These are phyloP conservation scores for Eilema griseolum DNA, from an alignment of 2,888 invertebrate species.

Conservation along the genomic window DNA sequence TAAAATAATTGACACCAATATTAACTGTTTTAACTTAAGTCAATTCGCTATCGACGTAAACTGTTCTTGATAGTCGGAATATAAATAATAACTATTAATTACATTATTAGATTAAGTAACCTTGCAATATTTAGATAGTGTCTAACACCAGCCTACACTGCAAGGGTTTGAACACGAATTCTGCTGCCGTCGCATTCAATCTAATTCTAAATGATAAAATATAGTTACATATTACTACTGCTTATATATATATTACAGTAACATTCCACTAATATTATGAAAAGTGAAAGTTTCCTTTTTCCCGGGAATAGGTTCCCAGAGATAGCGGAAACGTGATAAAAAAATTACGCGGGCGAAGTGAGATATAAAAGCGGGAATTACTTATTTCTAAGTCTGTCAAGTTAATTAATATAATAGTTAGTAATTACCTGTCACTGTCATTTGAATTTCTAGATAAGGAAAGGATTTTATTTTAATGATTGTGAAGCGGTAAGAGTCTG, in stretches of 20 bases:
- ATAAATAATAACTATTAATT: not conserved
- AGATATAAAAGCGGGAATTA: too few relatives aligned
- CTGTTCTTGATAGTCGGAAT: not conserved
- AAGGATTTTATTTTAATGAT: not conserved
- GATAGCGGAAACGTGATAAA: too few relatives aligned
- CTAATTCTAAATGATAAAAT: not conserved
- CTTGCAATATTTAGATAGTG: not conserved
- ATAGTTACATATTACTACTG: not conserved
- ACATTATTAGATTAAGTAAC: not conserved
- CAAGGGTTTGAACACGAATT: not conserved
- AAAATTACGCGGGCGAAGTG: too few relatives aligned
- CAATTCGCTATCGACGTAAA: not conserved
- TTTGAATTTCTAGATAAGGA: not conserved
- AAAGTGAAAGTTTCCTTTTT: too few relatives aligned
- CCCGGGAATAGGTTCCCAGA: too few relatives aligned
- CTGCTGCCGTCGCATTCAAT: not conserved
- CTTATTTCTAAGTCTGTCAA: too few relatives aligned
- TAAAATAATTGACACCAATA: too few relatives aligned
- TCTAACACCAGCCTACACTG: not conserved
- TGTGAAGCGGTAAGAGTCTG: not conserved
- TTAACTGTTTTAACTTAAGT: too few relatives aligned
- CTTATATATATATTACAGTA: not conserved
- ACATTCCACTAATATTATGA: too few relatives aligned
- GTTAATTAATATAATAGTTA: too few relatives aligned
- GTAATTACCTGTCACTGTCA: not conserved